Evolutionary conservation across 2,888 invertebrate species (phyloP).

Genomic region (Romanomermis culicivorax): DNA sequence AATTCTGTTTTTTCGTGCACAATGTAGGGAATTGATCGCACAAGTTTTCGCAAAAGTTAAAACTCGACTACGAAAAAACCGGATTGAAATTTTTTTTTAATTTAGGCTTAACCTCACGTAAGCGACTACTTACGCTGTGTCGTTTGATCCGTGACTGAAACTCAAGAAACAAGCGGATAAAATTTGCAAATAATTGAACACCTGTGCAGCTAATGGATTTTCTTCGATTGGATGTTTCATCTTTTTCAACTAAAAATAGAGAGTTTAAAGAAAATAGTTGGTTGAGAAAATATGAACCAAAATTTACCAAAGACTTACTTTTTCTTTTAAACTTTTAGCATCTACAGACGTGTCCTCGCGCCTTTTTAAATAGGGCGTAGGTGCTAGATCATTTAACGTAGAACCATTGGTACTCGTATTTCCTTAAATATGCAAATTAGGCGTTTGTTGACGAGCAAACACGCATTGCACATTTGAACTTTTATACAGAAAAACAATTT

Average conservation of each 20-base stretch:
- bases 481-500: background rate
- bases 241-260: background rate
- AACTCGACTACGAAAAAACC: too few relatives aligned
- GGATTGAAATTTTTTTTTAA: too few relatives aligned
- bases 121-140: conserved; percentile 17
- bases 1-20: background rate
- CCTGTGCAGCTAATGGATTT: conserved; percentile 9
- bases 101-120: too few relatives aligned
- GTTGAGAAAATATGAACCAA: background rate
- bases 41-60: too few relatives aligned
- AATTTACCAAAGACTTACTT: background rate
- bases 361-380: background rate
- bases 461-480: background rate
- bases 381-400: background rate
- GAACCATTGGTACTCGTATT: background rate
- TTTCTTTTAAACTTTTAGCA: conserved; percentile 1
- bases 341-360: background rate
- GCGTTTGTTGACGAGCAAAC: background rate
- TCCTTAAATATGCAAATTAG: background rate
- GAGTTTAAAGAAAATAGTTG: background rate
- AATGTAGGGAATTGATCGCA: too few relatives aligned
- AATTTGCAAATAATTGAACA: conserved; percentile 54
- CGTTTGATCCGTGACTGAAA: conserved; percentile 88
- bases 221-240: conserved; percentile 6
- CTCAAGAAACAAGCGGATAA: conserved; percentile 88